Evolutionary conservation across 2,888 invertebrate genomes (phyloP).

Genomic region (Timema podura): DNA sequence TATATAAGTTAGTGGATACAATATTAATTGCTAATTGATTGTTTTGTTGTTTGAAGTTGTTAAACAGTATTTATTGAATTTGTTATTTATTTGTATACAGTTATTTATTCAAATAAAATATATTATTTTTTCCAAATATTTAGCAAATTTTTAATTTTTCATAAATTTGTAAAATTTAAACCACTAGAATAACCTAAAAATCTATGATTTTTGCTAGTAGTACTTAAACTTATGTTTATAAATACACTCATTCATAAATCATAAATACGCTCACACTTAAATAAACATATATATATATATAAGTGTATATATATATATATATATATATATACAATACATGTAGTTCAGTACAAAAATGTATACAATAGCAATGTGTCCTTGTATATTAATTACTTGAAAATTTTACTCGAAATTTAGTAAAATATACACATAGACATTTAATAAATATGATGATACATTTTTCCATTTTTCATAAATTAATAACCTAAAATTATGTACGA

Average conservation of each 20-base stretch:
- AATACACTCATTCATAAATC: conserved; percentile 2
- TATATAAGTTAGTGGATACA: too few species aligned
- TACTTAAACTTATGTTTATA: neutral
- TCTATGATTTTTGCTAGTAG: too few species aligned
- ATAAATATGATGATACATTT: neutral
- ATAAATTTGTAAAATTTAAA: too few species aligned
- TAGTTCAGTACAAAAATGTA: neutral
- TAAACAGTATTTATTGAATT: too few species aligned
- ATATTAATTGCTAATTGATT: too few species aligned
- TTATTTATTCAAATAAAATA: too few species aligned
- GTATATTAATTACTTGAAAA: neutral
- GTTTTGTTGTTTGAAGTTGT: too few species aligned
- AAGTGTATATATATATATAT: conserved; percentile 15
- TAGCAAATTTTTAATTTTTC: too few species aligned
- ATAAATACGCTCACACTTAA: conserved; percentile 10
- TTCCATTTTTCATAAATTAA: neutral
- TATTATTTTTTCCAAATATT: too few species aligned
- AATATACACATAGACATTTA: neutral
- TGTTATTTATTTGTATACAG: too few species aligned
- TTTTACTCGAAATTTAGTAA: neutral
- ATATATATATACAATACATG: conserved; percentile 15
- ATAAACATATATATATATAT: conserved; percentile 12
- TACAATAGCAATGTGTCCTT: neutral
- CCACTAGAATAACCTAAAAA: too few species aligned
- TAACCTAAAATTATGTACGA: neutral